Evolutionary conservation across 2,113 vertebrate species (phyloP), one percentile per base, ranked within the genome.

Genomic region (Seriola rivoliana): DNA sequence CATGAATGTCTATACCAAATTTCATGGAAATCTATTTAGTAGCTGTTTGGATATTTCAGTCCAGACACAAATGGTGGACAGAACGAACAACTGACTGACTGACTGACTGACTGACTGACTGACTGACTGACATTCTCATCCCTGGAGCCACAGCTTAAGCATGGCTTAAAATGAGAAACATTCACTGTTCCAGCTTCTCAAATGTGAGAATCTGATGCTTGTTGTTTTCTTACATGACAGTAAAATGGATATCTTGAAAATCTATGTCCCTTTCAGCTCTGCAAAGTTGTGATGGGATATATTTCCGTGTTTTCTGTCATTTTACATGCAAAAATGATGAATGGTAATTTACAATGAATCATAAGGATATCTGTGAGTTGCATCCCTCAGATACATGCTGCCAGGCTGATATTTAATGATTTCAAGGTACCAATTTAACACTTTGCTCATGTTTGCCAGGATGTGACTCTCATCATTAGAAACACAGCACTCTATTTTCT

Each of bases 401-500:
- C 57, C 16, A 48, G 38, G 5, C 67, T 58, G 38, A 57, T 70
- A 42, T 9, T 25, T 2, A 42, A 3, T 63, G 0, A 42, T 60
- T 59, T 69, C 44, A 75, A 60, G 50, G n/a, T 36, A 29, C 1
- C 4, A 44, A 16, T 57, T 60, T 44, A 57, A 12, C 25, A 62
- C 71, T 50, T 72, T 69, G 44, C 57, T 76, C 8, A 12, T 44
- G 69, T 46, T 66, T 50, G 48, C 21, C 23, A 85, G 50, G 72
- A 65, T 14, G 69, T 36, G 64, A 75, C 65, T 86, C 64, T 65
- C 29, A 48, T 25, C 64, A 44, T 64, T 32, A 62, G 36, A 78
- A 32, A 63, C 59, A 23, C 29, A 34, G 62, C 36, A 17, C 71
- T 89, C 54, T 88, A 42, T 79, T 81, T 70, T 85, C 23, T 12